Evolutionary conservation across 1,140 invertebrate species (phyloP).

Genomic region (Bombus confusus): DNA sequence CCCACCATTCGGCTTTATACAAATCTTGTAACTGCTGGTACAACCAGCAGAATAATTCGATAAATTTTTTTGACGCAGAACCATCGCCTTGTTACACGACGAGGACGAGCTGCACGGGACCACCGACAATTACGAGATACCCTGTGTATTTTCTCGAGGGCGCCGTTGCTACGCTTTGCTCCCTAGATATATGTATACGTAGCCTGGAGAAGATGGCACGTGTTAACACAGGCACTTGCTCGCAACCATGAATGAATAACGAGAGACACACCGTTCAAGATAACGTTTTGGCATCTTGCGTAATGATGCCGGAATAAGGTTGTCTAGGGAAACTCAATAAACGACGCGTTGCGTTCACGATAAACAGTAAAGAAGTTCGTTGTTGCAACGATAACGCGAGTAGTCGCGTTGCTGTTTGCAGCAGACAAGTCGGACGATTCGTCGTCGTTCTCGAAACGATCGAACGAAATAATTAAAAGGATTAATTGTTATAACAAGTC

Average conservation of each 20-base stretch:
- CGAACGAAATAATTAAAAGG: neutral
- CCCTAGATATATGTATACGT: neutral
- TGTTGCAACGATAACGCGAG: neutral
- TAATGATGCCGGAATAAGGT: neutral
- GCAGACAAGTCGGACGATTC: neutral
- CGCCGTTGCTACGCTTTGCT: neutral
- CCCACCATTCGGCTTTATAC: neutral
- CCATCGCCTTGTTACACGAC: neutral
- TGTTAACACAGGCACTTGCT: neutral
- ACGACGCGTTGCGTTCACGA: neutral
- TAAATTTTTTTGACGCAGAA: neutral
- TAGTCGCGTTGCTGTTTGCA: too few relatives aligned
- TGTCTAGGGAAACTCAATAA: neutral
- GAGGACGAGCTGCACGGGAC: too few relatives aligned
- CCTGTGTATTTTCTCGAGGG: conserved; percentile 1
- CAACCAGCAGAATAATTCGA: neutral
- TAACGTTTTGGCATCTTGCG: conserved; percentile 7
- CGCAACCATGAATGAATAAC: neutral
- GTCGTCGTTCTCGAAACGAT: neutral
- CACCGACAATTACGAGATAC: neutral
- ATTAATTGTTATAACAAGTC: neutral
- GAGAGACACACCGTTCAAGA: neutral
- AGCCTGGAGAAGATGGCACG: neutral
- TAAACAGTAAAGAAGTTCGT: neutral
- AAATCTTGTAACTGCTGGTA: too few relatives aligned